A percentile compares a stretch with the other conserved stretches of the same genome.
These are phyloP conservation scores for Wiebesia pumilae DNA, from an alignment of 1,140 invertebrate species.

Conservation along the genomic window DNA sequence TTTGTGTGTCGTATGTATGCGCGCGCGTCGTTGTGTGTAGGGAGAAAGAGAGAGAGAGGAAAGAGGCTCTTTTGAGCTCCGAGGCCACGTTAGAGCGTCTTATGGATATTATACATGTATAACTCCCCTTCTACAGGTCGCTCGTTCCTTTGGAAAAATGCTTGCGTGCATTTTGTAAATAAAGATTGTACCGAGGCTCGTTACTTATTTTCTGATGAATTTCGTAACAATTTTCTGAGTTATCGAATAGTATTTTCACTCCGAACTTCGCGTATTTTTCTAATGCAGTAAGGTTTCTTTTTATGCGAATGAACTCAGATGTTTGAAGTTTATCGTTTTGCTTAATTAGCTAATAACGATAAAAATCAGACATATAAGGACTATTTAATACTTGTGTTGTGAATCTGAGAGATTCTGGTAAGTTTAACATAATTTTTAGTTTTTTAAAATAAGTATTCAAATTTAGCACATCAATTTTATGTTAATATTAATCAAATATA, in stretches of 20 bases:
- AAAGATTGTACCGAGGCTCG: not conserved
- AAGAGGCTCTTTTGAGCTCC: conserved; percentile 51
- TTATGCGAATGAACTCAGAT: not conserved
- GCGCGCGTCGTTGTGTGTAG: no score
- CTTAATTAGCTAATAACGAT: no score
- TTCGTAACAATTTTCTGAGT: not conserved
- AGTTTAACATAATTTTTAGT: no score
- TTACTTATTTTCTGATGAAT: not conserved
- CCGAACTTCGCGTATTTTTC: not conserved
- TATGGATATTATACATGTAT: conserved; percentile 15
- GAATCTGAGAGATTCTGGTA: no score
- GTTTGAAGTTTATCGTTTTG: not conserved
- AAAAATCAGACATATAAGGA: no score
- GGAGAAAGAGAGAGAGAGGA: not conserved
- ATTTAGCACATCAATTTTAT: no score
- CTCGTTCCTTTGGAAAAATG: not conserved
- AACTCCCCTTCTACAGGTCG: conserved; percentile 10
- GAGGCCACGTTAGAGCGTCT: conserved; percentile 47
- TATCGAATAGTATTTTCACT: not conserved
- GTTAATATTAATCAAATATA: no score
- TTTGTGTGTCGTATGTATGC: no score
- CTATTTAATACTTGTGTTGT: no score
- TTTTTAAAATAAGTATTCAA: no score
- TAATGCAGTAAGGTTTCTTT: not conserved
- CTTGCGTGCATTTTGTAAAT: conserved; percentile 14